Evolutionary conservation across 2,888 invertebrate species (phyloP).

Genomic region (Xanthorhoe spadicearia): DNA sequence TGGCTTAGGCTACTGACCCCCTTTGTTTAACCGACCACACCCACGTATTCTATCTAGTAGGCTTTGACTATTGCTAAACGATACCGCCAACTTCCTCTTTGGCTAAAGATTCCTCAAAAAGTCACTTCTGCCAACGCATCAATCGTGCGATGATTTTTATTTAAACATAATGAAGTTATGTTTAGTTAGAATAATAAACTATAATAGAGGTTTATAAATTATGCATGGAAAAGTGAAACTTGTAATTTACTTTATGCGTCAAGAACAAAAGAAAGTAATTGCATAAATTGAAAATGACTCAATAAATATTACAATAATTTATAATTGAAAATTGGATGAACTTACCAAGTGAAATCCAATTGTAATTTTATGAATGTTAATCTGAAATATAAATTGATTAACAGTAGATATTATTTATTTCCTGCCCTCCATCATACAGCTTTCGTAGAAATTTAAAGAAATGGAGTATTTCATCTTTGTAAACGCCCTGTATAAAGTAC

Average conservation of each 20-base stretch:
- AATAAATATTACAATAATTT: constrained; percentile 5
- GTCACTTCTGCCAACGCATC: no score
- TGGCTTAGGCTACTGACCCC: constrained; percentile 34
- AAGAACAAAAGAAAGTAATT: constrained; percentile 49
- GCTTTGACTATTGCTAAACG: constrained; percentile 23
- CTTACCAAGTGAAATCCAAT: no score
- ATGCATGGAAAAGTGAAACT: constrained; percentile 41
- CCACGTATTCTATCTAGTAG: constrained; percentile 17
- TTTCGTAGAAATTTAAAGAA: no score
- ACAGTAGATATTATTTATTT: no score
- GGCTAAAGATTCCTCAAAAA: not conserved
- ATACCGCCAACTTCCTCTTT: constrained; percentile 14
- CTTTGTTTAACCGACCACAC: constrained; percentile 20
- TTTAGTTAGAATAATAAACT: not conserved
- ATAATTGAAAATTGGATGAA: no score
- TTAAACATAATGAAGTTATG: not conserved
- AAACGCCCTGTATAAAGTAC: no score
- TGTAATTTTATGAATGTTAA: no score
- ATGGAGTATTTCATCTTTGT: no score
- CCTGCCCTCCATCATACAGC: no score
- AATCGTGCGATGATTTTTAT: not conserved
- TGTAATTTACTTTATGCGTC: constrained; percentile 38
- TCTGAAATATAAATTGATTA: no score
- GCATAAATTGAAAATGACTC: constrained; percentile 34
- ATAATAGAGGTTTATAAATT: constrained; percentile 1